Evolutionary conservation across 2,888 invertebrate genomes (phyloP).

Genomic region (Gastracanthus pulcherrimus): DNA sequence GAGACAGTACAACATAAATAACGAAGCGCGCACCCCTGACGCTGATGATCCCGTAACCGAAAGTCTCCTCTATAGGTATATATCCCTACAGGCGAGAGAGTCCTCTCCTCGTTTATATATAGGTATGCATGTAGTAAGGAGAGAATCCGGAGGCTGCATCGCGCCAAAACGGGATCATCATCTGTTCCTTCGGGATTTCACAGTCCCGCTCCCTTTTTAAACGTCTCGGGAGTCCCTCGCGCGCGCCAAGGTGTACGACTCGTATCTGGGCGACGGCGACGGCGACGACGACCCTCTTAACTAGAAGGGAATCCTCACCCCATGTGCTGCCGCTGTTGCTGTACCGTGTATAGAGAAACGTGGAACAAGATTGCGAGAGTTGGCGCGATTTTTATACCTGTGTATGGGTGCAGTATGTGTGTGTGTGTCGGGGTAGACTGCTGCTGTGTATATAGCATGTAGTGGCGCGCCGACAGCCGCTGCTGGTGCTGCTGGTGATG

Average conservation of each 20-base stretch:
- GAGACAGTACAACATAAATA: constrained; percentile 56
- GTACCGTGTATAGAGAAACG: too few species aligned
- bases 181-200: constrained; percentile 72
- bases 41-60: constrained; percentile 70
- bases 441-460: neutral
- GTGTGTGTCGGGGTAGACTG: neutral
- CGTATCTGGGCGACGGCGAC: neutral
- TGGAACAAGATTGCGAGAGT: constrained; percentile 34
- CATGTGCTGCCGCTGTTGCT: neutral
- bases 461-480: neutral
- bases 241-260: neutral
- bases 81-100: too few species aligned
- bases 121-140: too few species aligned
- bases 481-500: neutral
- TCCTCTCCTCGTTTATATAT: neutral
- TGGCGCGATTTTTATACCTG: constrained; percentile 29
- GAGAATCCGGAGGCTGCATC: constrained; percentile 31
- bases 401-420: neutral
- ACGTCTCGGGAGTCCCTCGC: constrained; percentile 27
- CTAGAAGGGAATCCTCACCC: constrained; percentile 17
- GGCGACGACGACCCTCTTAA: neutral
- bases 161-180: constrained; percentile 73
- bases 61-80: constrained; percentile 60
- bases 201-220: constrained; percentile 47
- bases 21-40: constrained; percentile 56